Percentiles rank a stretch among this genome's conserved stretches.
Evolutionary conservation across 2,113 vertebrate genomes (phyloP).

Genomic region (Sylvietta virens): DNA sequence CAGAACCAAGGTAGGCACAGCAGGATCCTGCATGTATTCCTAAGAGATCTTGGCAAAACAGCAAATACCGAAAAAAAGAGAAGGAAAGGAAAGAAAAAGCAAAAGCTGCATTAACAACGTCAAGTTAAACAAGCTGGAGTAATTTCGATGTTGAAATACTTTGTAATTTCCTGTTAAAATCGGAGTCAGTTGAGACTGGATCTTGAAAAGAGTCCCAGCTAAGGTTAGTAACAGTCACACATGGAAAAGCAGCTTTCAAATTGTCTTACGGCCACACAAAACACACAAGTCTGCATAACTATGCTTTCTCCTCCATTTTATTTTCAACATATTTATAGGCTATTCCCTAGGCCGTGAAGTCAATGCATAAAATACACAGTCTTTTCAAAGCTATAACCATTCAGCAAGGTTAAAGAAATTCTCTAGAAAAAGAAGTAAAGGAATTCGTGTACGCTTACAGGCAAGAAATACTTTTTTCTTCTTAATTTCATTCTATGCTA

Average conservation of each 20-base stretch:
- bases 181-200: not conserved
- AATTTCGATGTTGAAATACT: not conserved
- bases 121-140: not conserved
- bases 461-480: not conserved
- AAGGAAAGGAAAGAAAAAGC: not conserved
- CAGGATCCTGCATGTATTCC: fast-evolving
- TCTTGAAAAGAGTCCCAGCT: not conserved
- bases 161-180: not conserved
- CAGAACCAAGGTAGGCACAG: not conserved
- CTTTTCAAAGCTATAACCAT: not conserved
- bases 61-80: not conserved
- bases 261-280: not conserved
- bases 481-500: not conserved
- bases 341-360: not conserved
- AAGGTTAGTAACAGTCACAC: not conserved
- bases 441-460: not conserved
- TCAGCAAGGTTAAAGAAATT: not conserved
- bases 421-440: not conserved
- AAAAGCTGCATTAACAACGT: not conserved
- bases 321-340: not conserved
- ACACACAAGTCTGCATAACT: not conserved
- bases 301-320: not conserved
- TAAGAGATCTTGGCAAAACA: not conserved
- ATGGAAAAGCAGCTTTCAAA: not conserved
- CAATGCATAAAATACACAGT: not conserved